Evolutionary conservation across 2,888 invertebrate species (phyloP).

Genomic region (Netelia melanura): DNA sequence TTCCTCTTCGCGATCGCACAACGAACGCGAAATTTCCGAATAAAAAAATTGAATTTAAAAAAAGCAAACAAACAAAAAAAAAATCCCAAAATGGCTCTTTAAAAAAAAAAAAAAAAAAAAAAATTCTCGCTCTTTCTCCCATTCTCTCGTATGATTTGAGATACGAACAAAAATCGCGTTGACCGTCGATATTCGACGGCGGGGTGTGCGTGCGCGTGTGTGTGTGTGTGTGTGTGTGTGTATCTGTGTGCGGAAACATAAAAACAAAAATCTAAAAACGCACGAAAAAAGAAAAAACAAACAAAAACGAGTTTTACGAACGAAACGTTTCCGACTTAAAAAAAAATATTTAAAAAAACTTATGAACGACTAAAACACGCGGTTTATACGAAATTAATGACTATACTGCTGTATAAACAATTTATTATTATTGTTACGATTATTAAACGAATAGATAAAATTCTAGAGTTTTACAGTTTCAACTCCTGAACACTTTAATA

Average conservation of each 20-base stretch:
- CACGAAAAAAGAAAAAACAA: background rate
- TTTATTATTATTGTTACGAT: conserved; percentile 66
- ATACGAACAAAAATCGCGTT: conserved; percentile 55
- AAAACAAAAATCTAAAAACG: background rate
- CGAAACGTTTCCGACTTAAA: background rate
- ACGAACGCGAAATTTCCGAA: background rate
- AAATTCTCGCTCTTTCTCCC: conserved; percentile 4
- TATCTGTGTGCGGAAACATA: background rate
- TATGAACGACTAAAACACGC: conserved; percentile 37
- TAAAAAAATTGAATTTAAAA: conserved; percentile 1
- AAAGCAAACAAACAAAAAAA: background rate
- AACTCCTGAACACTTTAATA: conserved; percentile 67
- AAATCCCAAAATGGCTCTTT: conserved; percentile 8
- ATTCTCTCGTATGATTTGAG: conserved; percentile 38
- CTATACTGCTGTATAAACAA: conserved; percentile 65
- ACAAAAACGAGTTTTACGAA: conserved; percentile 3
- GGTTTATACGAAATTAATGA: conserved; percentile 64
- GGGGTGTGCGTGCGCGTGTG: background rate
- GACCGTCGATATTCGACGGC: conserved; percentile 50
- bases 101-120: background rate
- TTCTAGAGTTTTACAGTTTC: conserved; percentile 72
- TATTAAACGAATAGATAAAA: conserved; percentile 59
- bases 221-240: too few relatives aligned
- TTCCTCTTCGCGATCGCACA: conserved; percentile 16
- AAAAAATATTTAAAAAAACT: background rate